Base-by-base conservation (phyloP, 2,888 invertebrate genomes). In the Monoplex corrugatus region DNA sequence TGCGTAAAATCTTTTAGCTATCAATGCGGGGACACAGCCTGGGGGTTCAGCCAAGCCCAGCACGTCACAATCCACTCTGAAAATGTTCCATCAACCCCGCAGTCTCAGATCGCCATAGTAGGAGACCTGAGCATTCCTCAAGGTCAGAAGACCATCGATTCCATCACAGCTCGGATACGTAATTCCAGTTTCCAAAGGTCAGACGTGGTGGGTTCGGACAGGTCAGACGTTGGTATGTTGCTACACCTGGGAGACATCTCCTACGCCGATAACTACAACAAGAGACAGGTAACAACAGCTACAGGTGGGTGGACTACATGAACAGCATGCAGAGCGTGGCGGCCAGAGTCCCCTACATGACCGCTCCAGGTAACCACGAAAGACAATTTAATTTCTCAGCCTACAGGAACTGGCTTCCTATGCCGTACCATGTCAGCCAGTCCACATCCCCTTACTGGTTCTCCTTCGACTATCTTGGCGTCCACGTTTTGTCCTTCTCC, bases 291-390 rank as follows among this genome's bases (percentile, higher is more conserved):
- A 90, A 91, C 85, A 91, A 91, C 68, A 91, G 91, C 44, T 89
- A 89, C 43, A 87, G 90, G 35, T 91, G 92, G 91, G 90, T 89
- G 45, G 89, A 91, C 43, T 92, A 91, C 89, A 92, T 92, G 92
- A 87, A 88, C 32, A 87, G 85, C 57, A 45, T 92, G 44, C 86
- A 90, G 43, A 86, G 86, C 16, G 87, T 92, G 19, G 87, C 87
- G 23, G 83, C 89, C 28, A 57, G 88, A n/a, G 86, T 92, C 10
- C 91, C 92, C 6, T 92, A 92, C 78, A 90, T 92, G 91, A 89
- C 90, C 16, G 63, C 89, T 10, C 90, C 91, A 28, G 92, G 92
- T 23, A 91, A 92, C 87, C 92, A 92, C 87, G 92, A 92, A 72
- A 28, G 23, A 0, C 90, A 92, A 44, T 91, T 89, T 50, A 45